Base-by-base conservation (phyloP, 2,113 vertebrate species). In the Pelmatolapia mariae region DNA sequence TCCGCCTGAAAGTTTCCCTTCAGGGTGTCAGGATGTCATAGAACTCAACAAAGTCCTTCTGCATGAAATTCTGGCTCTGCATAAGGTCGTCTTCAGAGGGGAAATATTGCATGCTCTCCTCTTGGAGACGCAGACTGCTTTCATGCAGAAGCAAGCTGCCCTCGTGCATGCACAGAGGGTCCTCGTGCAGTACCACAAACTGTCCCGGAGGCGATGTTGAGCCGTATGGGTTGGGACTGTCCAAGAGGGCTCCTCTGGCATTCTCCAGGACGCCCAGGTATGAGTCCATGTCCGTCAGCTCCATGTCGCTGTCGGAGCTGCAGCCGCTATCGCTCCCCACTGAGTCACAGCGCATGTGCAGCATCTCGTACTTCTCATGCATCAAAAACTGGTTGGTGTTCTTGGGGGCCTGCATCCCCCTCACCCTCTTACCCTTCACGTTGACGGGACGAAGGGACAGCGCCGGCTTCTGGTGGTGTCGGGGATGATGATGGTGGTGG, bases 321-420 rank as follows among this genome's bases (percentile, higher is more conserved):
- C 90, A 89, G 57, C 92, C 85, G 11, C 97, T 97, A 92, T 98
- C 97, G 5, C 96, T 97, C 5, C 97, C 97, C 85, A 97, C 94
- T 0, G 97, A 98, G 92, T 98, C 97, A 1, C 97, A 98, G 26
- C 97, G 96, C 95, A 98, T 94, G 86, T 97, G 97, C 95, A 97
- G 95, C 86, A 98, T 95, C 94, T 97, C 97, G 88, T 98, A 97
- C 92, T 98, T 98, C 90, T 98, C 97, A 16, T 95, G 95, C 97
- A 98, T 98, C 45, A 98, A 94, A 88, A 98, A 98, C 95, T 98
- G 97, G 95, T 98, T 98, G 81, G 97, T 98, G 95, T 98, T 98
- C 87, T 97, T 96, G 4, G 97, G 97, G 5, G 97, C 97, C 19
- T 97, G 93, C 97, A 98, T 98, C 8, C 97, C 97, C 53, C 95